A percentile compares a stretch with the other conserved stretches of the same genome.
Conservation (phyloP, 2,888 invertebrate species). For the Cenopis cana region DNA sequence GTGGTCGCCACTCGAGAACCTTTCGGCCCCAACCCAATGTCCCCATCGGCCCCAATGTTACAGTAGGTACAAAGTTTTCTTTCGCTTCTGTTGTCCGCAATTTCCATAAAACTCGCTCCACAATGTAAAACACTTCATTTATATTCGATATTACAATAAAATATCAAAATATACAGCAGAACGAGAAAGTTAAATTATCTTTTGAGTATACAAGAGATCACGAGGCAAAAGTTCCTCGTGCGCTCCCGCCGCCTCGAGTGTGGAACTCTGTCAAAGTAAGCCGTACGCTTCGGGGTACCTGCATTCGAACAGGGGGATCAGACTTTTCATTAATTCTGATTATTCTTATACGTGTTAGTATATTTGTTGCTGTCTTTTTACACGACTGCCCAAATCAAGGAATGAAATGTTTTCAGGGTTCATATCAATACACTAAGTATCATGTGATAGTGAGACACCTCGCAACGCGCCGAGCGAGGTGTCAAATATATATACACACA, state of each 20-base stretch:
- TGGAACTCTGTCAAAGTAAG: conserved; percentile 5
- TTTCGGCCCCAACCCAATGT: too few species aligned
- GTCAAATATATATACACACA: too few species aligned
- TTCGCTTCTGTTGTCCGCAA: not conserved
- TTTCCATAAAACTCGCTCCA: conserved; percentile 4
- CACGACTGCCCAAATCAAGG: too few species aligned
- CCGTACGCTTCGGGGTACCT: conserved; percentile 6
- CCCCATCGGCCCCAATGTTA: too few species aligned
- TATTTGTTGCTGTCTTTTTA: too few species aligned
- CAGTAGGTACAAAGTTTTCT: not conserved
- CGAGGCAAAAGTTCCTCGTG: conserved; percentile 3
- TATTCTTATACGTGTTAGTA: too few species aligned
- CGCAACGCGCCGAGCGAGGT: too few species aligned
- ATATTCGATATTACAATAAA: conserved; percentile 12
- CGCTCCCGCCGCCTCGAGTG: not conserved
- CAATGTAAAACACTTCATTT: conserved; percentile 5
- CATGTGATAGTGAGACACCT: too few species aligned
- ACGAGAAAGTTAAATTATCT: conserved; percentile 26
- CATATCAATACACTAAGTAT: too few species aligned
- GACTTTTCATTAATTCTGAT: not conserved
- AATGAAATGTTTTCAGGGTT: too few species aligned
- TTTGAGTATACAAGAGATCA: conserved; percentile 11
- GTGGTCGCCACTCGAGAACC: too few species aligned
- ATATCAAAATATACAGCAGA: conserved; percentile 8
- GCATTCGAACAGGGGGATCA: not conserved